Conservation (phyloP, 2,888 invertebrate genomes). For the Platycheirus albimanus region DNA sequence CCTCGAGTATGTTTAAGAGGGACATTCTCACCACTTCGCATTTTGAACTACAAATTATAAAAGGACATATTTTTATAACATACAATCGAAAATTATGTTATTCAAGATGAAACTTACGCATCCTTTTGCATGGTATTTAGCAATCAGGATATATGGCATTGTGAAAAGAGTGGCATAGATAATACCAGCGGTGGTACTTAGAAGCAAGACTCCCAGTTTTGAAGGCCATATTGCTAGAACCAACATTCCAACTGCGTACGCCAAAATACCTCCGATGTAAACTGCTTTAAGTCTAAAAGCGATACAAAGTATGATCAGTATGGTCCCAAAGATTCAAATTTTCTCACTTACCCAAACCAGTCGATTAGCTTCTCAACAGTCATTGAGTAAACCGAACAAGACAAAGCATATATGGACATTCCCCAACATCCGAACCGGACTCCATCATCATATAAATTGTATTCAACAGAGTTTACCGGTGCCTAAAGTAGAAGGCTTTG, state of each 20-base stretch:
- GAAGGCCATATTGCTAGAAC: slow-evolving; percentile 82
- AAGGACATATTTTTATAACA: too few relatives aligned
- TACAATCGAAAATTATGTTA: too few relatives aligned
- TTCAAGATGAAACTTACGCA: too few relatives aligned
- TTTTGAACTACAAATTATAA: slow-evolving; percentile 79
- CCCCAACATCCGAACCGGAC: slow-evolving; percentile 83
- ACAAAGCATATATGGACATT: slow-evolving; percentile 82
- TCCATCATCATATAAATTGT: slow-evolving; percentile 80
- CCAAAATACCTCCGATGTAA: slow-evolving; percentile 81
- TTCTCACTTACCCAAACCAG: slow-evolving; percentile 79
- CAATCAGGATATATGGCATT: slow-evolving; percentile 82
- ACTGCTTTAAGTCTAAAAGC: slow-evolving; percentile 79
- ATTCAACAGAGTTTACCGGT: slow-evolving; percentile 75
- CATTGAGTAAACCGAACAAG: slow-evolving; percentile 82
- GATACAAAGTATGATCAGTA: too few relatives aligned
- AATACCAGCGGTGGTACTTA: slow-evolving; percentile 82
- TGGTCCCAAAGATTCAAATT: too few relatives aligned
- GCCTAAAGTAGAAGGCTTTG: slow-evolving; percentile 75
- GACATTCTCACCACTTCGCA: slow-evolving; percentile 80
- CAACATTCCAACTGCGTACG: slow-evolving; percentile 82
- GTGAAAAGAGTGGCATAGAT: slow-evolving; percentile 83
- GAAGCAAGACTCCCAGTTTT: slow-evolving; percentile 81
- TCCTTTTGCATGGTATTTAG: slow-evolving; percentile 82
- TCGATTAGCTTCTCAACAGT: slow-evolving; percentile 81
- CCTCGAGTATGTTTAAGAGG: slow-evolving; percentile 81